A percentile compares a stretch with the other conserved stretches of the same genome.
phyloP scores from a whole-genome alignment of 2,888 invertebrate genomes.

The Chrysolina americana region DNA sequence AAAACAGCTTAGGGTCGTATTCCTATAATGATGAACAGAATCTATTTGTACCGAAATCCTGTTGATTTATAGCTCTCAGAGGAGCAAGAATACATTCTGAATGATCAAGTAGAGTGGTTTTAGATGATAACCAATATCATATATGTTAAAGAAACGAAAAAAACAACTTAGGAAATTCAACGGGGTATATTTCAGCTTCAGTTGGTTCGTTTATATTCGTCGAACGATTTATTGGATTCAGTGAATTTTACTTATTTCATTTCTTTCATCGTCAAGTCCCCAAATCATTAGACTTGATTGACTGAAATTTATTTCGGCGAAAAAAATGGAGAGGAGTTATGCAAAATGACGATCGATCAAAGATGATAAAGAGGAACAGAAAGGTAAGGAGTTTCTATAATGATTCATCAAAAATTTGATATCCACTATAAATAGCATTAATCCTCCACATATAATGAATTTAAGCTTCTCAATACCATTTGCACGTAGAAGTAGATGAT shows the following conservation, averaged over 20 bases:
- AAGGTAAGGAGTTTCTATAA: slow-evolving; percentile 56
- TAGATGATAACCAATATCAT: background rate
- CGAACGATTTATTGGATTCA: background rate
- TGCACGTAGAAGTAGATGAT: too few species aligned
- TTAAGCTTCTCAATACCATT: background rate
- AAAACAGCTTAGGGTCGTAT: background rate
- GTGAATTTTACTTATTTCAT: background rate
- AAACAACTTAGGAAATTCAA: too few species aligned
- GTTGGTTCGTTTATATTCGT: too few species aligned
- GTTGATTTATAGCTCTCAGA: background rate
- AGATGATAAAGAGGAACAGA: slow-evolving; percentile 62
- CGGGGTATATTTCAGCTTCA: too few species aligned
- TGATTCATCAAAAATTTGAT: background rate
- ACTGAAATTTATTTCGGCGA: background rate
- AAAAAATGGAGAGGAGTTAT: too few species aligned
- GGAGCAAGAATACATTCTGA: background rate
- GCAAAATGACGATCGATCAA: slow-evolving; percentile 24
- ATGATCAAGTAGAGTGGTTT: slow-evolving; percentile 5
- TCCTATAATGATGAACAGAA: background rate
- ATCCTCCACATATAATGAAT: background rate
- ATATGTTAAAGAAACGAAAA: too few species aligned
- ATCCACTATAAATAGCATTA: background rate
- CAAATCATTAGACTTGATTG: background rate
- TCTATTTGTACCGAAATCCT: background rate
- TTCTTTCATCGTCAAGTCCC: background rate